Percentiles rank a stretch among this genome's conserved stretches.
phyloP scores from a whole-genome alignment of 2,113 vertebrate genomes.

The Acrocephalus kingi region DNA sequence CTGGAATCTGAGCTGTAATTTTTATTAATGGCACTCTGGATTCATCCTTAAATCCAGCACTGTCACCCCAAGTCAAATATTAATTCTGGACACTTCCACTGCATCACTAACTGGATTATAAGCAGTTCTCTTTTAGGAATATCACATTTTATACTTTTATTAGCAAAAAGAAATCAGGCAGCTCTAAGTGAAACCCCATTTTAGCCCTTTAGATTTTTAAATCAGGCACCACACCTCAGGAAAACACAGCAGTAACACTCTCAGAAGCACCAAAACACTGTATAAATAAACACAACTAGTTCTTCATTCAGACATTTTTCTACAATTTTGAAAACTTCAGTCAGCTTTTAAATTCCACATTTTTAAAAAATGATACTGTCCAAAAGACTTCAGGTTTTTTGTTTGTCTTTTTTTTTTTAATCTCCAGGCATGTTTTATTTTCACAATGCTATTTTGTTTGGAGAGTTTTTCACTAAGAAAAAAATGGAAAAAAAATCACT shows the following conservation, averaged over 20 bases:
- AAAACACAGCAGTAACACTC: not conserved
- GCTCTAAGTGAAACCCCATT: not conserved
- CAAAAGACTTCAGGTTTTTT: not conserved
- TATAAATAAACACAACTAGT: rapidly evolving
- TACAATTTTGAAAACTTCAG: not conserved
- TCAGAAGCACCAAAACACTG: not conserved
- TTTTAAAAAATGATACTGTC: not conserved
- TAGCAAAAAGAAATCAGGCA: conserved; percentile 2
- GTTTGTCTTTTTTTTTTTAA: not conserved
- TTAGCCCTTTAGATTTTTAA: conserved; percentile 30
- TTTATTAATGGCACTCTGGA: not conserved
- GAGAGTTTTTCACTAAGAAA: not conserved
- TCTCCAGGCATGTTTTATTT: not conserved
- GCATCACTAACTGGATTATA: not conserved
- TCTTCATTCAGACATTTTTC: not conserved
- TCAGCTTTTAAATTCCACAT: not conserved
- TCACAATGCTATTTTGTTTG: not conserved
- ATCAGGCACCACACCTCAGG: not conserved
- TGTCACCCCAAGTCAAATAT: not conserved
- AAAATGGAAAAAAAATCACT: not conserved
- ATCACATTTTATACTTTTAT: not conserved
- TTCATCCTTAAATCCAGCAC: not conserved
- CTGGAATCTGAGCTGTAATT: not conserved
- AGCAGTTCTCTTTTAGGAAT: not conserved
- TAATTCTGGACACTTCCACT: not conserved